phyloP scores from a whole-genome alignment of 2,113 vertebrate species.

The Rhagologus leucostigma region DNA sequence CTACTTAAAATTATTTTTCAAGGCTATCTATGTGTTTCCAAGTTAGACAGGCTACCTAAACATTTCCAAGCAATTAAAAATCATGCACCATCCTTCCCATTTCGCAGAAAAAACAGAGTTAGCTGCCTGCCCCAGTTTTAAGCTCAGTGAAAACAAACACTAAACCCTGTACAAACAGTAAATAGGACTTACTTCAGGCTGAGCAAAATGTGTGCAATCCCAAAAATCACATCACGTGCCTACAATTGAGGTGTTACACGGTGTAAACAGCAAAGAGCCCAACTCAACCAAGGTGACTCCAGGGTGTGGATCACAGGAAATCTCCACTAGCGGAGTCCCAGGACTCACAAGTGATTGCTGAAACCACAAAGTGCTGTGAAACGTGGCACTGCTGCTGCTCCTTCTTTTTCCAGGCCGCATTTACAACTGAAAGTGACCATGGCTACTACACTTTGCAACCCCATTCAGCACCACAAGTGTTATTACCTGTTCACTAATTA shows the following conservation, averaged over 20 bases:
- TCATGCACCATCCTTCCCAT: not conserved
- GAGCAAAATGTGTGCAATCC: not conserved
- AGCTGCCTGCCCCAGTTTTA: not conserved
- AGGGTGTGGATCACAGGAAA: not conserved
- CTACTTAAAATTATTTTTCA: not conserved
- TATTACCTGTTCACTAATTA: not conserved
- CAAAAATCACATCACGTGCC: not conserved
- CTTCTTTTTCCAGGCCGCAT: not conserved
- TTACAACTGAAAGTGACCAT: not conserved
- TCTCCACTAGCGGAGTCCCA: not conserved
- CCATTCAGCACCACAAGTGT: fast-evolving
- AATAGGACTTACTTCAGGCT: not conserved
- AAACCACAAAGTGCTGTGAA: not conserved
- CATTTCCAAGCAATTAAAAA: not conserved
- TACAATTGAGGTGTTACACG: not conserved
- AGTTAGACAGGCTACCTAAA: not conserved
- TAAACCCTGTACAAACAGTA: not conserved
- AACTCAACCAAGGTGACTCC: not conserved
- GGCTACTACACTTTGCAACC: not conserved
- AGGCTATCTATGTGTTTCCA: not conserved
- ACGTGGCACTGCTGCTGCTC: not conserved
- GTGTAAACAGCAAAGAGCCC: not conserved
- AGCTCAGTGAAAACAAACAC: not conserved
- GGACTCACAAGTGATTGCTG: not conserved
- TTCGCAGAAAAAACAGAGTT: not conserved